Conservation (phyloP, 2,888 invertebrate species). For the Nycteola revayana region DNA sequence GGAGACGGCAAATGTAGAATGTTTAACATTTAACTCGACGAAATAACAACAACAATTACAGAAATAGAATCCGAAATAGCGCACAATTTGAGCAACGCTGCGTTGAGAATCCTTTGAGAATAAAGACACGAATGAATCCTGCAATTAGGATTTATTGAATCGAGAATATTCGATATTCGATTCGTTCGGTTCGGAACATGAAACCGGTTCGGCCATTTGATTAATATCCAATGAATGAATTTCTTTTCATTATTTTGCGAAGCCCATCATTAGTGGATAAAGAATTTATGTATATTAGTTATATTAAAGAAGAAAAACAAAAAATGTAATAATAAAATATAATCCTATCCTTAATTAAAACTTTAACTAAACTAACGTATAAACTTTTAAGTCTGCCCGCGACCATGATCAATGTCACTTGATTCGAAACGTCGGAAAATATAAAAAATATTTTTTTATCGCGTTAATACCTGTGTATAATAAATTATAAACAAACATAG, state of each 20-base stretch:
- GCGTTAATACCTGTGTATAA: no score
- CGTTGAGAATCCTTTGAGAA: conserved; percentile 10
- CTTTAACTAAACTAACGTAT: no score
- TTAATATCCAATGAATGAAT: conserved; percentile 23
- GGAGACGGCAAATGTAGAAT: conserved; percentile 3
- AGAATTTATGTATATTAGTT: no score
- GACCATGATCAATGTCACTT: no score
- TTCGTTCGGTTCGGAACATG: conserved; percentile 14
- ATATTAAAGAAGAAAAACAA: no score
- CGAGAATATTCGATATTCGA: conserved; percentile 29
- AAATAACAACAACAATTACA: conserved; percentile 5
- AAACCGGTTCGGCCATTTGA: conserved; percentile 26
- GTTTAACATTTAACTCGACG: conserved; percentile 5
- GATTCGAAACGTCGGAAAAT: no score
- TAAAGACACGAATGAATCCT: conserved; percentile 12
- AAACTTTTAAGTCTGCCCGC: no score
- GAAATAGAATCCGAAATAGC: conserved; percentile 13
- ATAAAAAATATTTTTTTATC: no score
- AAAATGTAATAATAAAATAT: no score
- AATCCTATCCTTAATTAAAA: no score
- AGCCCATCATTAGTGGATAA: conserved; percentile 6
- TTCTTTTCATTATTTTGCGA: conserved; percentile 17
- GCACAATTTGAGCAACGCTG: conserved; percentile 12
- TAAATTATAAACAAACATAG: no score
- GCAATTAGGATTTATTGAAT: conserved; percentile 28